These are phyloP conservation scores for Vollenhovia emeryi DNA, from an alignment of 1,140 invertebrate species.

Conservation along the genomic window DNA sequence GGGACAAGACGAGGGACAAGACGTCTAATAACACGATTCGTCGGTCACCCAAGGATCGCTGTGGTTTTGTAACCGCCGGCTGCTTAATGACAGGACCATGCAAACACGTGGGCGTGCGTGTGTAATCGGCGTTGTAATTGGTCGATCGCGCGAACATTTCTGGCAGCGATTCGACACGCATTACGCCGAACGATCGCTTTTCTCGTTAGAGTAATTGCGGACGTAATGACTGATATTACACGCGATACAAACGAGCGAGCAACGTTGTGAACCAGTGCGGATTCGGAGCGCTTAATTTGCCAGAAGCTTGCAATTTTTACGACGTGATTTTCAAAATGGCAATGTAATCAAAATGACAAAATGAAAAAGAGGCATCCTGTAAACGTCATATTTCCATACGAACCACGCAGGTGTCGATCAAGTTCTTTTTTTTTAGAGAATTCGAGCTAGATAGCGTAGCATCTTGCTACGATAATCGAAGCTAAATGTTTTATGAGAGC, in stretches of 20 bases:
- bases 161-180: slow-evolving; percentile 39
- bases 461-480: neutral
- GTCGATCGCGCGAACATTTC: slow-evolving; percentile 42
- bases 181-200: slow-evolving; percentile 40
- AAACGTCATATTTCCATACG: neutral
- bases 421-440: neutral
- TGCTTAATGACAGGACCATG: slow-evolving; percentile 16
- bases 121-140: slow-evolving; percentile 52
- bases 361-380: neutral
- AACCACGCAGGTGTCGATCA: neutral
- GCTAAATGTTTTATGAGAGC: neutral
- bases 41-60: neutral
- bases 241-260: neutral
- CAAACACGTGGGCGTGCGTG: slow-evolving; percentile 30
- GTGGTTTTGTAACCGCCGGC: neutral
- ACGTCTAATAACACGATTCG: neutral
- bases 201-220: slow-evolving; percentile 20
- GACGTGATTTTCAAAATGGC: neutral
- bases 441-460: neutral
- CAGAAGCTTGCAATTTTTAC: neutral
- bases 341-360: neutral
- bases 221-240: slow-evolving; percentile 26
- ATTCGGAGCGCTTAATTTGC: neutral
- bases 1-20: neutral
- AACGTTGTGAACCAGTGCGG: neutral